Conservation (phyloP, 2,797 vertebrate species). For the Bradypodion pumilum region DNA sequence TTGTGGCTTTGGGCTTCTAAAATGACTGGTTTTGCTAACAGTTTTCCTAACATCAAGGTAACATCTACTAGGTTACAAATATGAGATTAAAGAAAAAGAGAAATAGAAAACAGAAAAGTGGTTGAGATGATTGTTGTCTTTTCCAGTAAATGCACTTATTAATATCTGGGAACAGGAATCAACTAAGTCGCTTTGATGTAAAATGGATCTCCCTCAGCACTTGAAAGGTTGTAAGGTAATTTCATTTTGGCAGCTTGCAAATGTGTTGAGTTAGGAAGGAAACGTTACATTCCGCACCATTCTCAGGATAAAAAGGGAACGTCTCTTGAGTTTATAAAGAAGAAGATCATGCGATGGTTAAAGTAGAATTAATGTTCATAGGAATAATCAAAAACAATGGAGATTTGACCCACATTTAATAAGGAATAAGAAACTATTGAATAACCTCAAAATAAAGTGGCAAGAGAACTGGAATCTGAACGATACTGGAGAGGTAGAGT, state of each 20-base stretch:
- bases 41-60: not conserved
- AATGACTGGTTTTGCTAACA: conserved; percentile 17
- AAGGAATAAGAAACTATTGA: too few species aligned
- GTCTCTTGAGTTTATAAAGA: not conserved
- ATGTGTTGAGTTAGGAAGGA: conserved; percentile 16
- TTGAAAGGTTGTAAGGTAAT: conserved; percentile 29
- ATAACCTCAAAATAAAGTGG: too few species aligned
- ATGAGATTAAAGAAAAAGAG: too few species aligned
- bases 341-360: too few species aligned
- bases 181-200: conserved; percentile 39
- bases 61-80: not conserved
- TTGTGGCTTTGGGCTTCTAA: conserved; percentile 6
- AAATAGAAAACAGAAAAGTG: conserved; percentile 14
- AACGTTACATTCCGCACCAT: not conserved
- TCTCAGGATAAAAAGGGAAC: conserved; percentile 18
- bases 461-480: too few species aligned
- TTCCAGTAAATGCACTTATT: conserved; percentile 42
- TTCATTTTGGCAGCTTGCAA: conserved; percentile 17
- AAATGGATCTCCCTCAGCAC: conserved; percentile 41
- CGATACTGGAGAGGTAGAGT: too few species aligned
- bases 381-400: too few species aligned
- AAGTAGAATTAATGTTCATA: too few species aligned
- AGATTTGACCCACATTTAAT: too few species aligned
- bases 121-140: not conserved
- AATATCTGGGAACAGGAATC: conserved; percentile 58